phyloP scores from a whole-genome alignment of 2,888 invertebrate species.

The Amblyjoppa fuscipennis region DNA sequence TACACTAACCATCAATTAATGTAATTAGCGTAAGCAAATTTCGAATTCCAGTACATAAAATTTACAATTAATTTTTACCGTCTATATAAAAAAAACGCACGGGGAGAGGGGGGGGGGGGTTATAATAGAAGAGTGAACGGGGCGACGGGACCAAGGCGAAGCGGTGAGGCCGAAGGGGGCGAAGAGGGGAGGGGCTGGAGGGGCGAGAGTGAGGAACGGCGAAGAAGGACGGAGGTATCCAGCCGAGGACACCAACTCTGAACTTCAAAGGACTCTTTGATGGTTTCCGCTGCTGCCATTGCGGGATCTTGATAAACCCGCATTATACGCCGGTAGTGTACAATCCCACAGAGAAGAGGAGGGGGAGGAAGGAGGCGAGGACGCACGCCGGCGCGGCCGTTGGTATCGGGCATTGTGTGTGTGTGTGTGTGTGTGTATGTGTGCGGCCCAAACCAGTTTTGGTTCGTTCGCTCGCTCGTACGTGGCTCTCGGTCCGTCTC shows the following conservation, averaged over 20 bases:
- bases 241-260: constrained; percentile 80
- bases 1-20: too few relatives aligned
- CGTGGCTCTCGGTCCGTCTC: constrained; percentile 50
- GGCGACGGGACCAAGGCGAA: constrained; percentile 59
- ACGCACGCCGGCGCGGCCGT: constrained; percentile 54
- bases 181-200: not conserved
- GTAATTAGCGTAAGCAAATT: too few relatives aligned
- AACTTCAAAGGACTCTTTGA: constrained; percentile 84
- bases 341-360: constrained; percentile 65
- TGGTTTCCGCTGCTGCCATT: constrained; percentile 82
- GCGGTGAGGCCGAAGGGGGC: too few relatives aligned
- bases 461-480: constrained; percentile 71
- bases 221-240: constrained; percentile 71
- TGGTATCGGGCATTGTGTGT: constrained; percentile 72
- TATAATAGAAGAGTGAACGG: constrained; percentile 63
- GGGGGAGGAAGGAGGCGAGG: constrained; percentile 31
- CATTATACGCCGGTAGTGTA: constrained; percentile 81
- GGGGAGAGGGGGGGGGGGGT: not conserved
- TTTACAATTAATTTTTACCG: too few relatives aligned
- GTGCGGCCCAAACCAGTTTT: constrained; percentile 79
- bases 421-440: constrained; percentile 74
- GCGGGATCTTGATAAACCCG: constrained; percentile 84
- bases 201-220: constrained; percentile 38
- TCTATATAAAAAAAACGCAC: not conserved
- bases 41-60: too few relatives aligned